These are phyloP conservation scores for Laticauda laticaudata DNA, from an alignment of 2,113 vertebrate species.

Conservation along the genomic window DNA sequence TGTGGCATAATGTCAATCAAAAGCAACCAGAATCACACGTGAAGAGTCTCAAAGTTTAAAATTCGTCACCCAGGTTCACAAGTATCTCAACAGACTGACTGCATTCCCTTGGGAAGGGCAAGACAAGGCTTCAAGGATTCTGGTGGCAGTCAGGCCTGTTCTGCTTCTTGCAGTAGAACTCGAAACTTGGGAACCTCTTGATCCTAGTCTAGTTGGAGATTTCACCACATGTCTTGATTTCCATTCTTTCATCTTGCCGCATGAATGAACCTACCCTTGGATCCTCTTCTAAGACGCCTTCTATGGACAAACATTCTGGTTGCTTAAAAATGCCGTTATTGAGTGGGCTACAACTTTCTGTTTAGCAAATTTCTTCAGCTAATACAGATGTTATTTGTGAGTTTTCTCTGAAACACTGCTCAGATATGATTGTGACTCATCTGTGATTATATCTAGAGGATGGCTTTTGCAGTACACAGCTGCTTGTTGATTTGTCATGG, in stretches of 20 bases:
- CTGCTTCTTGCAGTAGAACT: not conserved
- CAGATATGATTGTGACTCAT: not conserved
- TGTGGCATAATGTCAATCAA: not conserved
- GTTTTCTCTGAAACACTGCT: not conserved
- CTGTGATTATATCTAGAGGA: conserved; percentile 12
- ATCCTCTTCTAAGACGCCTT: not conserved
- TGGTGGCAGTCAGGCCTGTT: not conserved
- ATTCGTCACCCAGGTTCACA: not conserved
- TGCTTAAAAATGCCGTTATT: not conserved
- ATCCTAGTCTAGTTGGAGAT: not conserved
- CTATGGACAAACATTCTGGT: no score
- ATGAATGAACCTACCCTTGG: not conserved
- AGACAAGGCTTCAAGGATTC: not conserved
- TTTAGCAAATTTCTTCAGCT: not conserved
- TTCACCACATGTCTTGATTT: not conserved
- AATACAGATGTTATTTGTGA: not conserved
- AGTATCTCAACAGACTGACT: not conserved
- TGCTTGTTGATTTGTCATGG: not conserved
- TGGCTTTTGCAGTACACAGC: not conserved
- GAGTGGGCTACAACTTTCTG: not conserved
- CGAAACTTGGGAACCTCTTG: not conserved
- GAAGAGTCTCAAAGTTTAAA: not conserved
- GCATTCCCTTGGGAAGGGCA: not conserved
- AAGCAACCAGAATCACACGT: not conserved
- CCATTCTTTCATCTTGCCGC: no score